A percentile compares a stretch with the other conserved stretches of the same genome.
These are phyloP conservation scores for Motacilla alba DNA, from an alignment of 2,113 vertebrate genomes.

Conservation along the genomic window DNA sequence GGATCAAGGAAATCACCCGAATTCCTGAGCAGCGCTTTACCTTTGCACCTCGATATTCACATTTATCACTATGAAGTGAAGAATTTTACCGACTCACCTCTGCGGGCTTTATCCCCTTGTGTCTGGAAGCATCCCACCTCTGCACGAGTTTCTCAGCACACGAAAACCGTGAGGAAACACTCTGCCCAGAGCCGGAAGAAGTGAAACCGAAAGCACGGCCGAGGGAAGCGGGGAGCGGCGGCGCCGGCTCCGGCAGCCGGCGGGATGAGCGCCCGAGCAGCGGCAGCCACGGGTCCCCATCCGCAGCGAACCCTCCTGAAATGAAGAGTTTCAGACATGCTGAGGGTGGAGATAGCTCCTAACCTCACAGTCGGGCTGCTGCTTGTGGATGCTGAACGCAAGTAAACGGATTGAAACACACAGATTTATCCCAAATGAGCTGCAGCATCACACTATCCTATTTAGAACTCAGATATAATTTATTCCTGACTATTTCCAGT, in stretches of 20 bases:
- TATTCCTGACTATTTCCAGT: background rate
- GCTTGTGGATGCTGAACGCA: background rate
- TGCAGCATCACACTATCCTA: rapidly evolving
- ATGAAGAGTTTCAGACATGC: rapidly evolving
- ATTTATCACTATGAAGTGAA: background rate
- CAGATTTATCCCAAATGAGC: background rate
- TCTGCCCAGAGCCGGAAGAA: rapidly evolving
- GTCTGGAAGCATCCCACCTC: background rate
- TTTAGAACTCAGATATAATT: background rate
- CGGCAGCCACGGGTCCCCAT: rapidly evolving
- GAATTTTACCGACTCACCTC: background rate
- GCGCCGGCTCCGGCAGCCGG: too few species aligned
- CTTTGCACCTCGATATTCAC: background rate
- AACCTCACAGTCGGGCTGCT: rapidly evolving
- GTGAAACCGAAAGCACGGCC: background rate
- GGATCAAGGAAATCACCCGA: background rate
- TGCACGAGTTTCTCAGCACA: rapidly evolving
- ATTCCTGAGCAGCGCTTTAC: background rate
- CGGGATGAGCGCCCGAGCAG: rapidly evolving
- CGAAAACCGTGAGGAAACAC: rapidly evolving
- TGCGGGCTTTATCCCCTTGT: background rate
- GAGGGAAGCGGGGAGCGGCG: background rate
- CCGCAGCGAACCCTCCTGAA: rapidly evolving
- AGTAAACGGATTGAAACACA: rapidly evolving
- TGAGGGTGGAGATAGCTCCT: rapidly evolving